Percentiles rank a stretch among this genome's conserved stretches.
Conservation (phyloP, 2,797 vertebrate species). For the Neopelma chrysocephalum region DNA sequence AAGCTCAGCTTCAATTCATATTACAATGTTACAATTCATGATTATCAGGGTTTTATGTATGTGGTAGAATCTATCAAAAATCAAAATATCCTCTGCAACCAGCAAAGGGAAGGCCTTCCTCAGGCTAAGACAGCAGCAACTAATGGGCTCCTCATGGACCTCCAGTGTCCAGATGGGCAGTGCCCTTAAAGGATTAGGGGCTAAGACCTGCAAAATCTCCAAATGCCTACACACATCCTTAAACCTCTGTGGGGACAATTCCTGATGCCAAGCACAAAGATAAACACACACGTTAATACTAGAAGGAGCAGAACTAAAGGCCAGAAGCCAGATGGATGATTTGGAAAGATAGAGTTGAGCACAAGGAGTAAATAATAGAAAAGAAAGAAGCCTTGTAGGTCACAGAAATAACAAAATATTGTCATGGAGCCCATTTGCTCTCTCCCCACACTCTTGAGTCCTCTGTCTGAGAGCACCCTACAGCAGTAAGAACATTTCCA, state of each 20-base stretch:
- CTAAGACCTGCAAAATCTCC: not conserved
- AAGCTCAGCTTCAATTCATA: not conserved
- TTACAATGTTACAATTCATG: not conserved
- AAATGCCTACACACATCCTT: not conserved
- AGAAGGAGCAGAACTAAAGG: not conserved
- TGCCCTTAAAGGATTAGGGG: not conserved
- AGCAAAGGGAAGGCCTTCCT: not conserved
- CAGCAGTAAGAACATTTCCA: not conserved
- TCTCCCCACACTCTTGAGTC: not conserved
- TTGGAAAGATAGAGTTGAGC: not conserved
- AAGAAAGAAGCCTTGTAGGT: not conserved
- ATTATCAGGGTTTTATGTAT: not conserved
- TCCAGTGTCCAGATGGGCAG: fast-evolving
- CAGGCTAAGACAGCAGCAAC: not conserved
- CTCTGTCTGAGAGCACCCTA: fast-evolving
- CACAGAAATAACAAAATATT: not conserved
- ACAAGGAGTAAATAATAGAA: not conserved
- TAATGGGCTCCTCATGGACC: not conserved
- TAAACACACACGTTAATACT: fast-evolving
- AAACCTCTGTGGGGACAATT: not conserved
- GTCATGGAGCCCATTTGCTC: not conserved
- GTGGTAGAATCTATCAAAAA: not conserved
- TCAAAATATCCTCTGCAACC: not conserved
- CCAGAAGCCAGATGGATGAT: not conserved
- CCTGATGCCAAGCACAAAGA: not conserved